Percentiles rank a stretch among this genome's conserved stretches.
These are phyloP conservation scores for Dinomys branickii DNA, from an alignment of 2,113 vertebrate genomes.

Conservation along the genomic window DNA sequence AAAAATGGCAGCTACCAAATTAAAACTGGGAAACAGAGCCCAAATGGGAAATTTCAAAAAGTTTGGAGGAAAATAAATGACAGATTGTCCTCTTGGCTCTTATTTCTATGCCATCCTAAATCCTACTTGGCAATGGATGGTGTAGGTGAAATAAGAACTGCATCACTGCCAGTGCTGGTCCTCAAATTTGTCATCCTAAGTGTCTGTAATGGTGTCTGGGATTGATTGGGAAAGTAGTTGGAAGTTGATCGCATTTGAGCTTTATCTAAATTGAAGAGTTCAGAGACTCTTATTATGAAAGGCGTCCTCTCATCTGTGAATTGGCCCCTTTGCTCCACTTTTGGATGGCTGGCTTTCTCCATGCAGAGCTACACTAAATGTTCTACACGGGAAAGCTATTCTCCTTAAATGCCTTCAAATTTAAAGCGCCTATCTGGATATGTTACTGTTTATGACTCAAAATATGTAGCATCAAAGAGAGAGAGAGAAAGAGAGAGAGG, in stretches of 20 bases:
- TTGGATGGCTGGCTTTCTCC: constrained; percentile 79
- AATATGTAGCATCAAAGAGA: constrained; percentile 57
- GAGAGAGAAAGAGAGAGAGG: constrained; percentile 34
- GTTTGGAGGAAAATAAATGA: constrained; percentile 85
- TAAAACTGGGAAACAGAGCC: constrained; percentile 87
- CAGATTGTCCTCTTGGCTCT: constrained; percentile 85
- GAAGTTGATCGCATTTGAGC: constrained; percentile 78
- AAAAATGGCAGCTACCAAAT: constrained; percentile 87
- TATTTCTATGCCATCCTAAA: constrained; percentile 84
- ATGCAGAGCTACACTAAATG: constrained; percentile 81
- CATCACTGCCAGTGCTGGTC: constrained; percentile 76
- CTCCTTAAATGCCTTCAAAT: constrained; percentile 79
- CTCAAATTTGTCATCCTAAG: constrained; percentile 80
- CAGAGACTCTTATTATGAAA: constrained; percentile 72
- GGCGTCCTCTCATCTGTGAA: constrained; percentile 78
- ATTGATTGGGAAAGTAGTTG: constrained; percentile 72
- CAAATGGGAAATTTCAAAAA: constrained; percentile 88
- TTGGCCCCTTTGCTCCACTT: constrained; percentile 81
- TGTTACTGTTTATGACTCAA: constrained; percentile 69
- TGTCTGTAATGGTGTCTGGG: constrained; percentile 77
- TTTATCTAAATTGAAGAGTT: constrained; percentile 80
- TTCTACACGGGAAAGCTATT: constrained; percentile 79
- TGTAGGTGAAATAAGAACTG: constrained; percentile 80
- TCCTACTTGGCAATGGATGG: constrained; percentile 76
- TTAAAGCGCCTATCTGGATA: constrained; percentile 72